Conservation (phyloP, 2,113 vertebrate genomes). For the Passerina amoena region DNA sequence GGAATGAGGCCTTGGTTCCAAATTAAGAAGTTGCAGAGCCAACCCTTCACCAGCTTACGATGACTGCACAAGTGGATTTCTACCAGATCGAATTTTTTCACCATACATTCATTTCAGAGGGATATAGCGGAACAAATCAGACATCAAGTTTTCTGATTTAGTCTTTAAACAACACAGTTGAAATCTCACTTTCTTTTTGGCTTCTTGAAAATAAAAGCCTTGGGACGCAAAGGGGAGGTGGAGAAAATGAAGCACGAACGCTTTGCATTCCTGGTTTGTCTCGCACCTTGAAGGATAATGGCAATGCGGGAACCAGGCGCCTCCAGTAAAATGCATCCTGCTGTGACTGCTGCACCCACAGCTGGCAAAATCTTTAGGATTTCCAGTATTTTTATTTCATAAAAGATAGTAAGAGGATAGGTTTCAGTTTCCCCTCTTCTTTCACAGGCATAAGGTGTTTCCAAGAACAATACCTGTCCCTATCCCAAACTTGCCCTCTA, state of each 20-base stretch:
- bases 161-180: background rate
- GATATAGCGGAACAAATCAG: background rate
- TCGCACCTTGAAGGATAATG: background rate
- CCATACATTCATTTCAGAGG: background rate
- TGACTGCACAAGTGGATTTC: rapidly evolving
- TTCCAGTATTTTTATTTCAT: background rate
- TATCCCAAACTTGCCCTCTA: background rate
- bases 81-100: background rate
- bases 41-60: background rate
- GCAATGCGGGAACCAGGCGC: rapidly evolving
- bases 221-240: background rate
- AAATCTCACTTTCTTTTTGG: background rate
- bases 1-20: background rate
- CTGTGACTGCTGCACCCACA: background rate
- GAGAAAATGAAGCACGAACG: background rate
- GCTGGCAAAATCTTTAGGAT: background rate
- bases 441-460: background rate
- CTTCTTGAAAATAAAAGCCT: background rate
- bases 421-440: background rate
- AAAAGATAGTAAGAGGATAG: background rate
- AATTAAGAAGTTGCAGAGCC: background rate
- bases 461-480: background rate
- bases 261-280: background rate
- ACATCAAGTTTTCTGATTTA: background rate
- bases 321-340: background rate